Evolutionary conservation across 2,113 vertebrate species (phyloP), one percentile per base, ranked within the genome.

Genomic region (Typhlomys cinereus): DNA sequence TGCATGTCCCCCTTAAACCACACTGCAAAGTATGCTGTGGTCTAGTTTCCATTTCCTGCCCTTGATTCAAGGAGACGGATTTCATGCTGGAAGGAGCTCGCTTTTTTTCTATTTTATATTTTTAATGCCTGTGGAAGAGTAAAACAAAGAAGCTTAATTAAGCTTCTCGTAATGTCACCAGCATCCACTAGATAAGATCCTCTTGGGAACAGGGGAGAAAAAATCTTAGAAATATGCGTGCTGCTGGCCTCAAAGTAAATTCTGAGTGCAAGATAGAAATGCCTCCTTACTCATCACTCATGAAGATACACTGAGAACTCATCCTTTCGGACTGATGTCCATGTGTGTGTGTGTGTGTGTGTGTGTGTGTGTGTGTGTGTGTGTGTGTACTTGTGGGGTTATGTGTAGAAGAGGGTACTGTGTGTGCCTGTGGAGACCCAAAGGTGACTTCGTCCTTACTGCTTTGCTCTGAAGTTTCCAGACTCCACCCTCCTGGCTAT

Each of bases 81-180:
- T 91, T 93, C 85, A 57, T 86, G 41, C 90, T 85, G 66, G 84
- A 89, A 93, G 54, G 44, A 66, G 6, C 91, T 8, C n/a, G n/a
- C n/a, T 92, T 27, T 73, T 62, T 95, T 97, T 94, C 48, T 80
- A 27, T 79, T 46, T 92, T 57, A 36, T 89, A 17, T 27, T 39
- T 87, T 81, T 86, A 84, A 87, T 91, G 69, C 34, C 75, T 75
- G 34, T 73, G 71, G 71, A 92, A 81, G 75, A 75, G 83, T 44
- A 90, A 89, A 94, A 89, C 75, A 93, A 89, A 93, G 57, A 75
- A 84, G 62, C 54, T 84, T 92, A 85, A 93, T 88, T 82, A 91
- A 90, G 59, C 46, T 93, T 95, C 92, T 93, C 34, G 10, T 54
- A 70, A 90, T 78, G 54, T 73, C 81, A 76, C 61, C 61, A 69